These are phyloP conservation scores for Intellagama lesueurii DNA, from an alignment of 2,797 vertebrate genomes.

Conservation along the genomic window DNA sequence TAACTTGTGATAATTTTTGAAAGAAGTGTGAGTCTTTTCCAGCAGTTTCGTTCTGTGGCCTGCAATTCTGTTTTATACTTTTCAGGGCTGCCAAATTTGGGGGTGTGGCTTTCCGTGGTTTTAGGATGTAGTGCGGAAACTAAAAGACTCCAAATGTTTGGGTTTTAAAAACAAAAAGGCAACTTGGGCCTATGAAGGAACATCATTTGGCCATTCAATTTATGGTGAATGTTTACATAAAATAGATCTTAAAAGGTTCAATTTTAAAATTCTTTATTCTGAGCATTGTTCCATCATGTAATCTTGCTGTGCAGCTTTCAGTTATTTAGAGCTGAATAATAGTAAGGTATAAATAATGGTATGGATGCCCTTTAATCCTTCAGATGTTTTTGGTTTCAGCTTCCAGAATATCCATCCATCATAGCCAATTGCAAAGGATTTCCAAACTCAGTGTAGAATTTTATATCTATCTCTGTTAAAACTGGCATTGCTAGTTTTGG, in stretches of 20 bases:
- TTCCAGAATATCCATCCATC: too few relatives aligned
- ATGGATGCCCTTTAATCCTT: too few relatives aligned
- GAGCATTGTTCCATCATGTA: not conserved
- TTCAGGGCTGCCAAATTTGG: not conserved
- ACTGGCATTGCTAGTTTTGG: not conserved
- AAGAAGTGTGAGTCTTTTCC: not conserved
- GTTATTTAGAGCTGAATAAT: not conserved
- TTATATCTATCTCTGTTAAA: not conserved
- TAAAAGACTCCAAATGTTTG: not conserved
- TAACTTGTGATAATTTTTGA: not conserved
- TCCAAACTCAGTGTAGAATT: not conserved
- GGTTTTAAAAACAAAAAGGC: not conserved
- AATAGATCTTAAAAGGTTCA: not conserved
- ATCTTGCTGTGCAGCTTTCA: not conserved
- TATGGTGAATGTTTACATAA: not conserved
- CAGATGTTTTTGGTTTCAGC: too few relatives aligned
- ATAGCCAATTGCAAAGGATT: too few relatives aligned
- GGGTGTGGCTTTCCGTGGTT: not conserved
- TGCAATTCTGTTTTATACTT: conserved; percentile 1
- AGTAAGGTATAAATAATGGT: too few relatives aligned
- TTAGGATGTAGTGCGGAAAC: not conserved
- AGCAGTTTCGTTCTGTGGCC: not conserved
- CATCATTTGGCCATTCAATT: not conserved
- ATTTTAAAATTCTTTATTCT: too few relatives aligned
- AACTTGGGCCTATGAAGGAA: not conserved